Base-by-base conservation (phyloP, 2,888 invertebrate species). In the Amiota minor region DNA sequence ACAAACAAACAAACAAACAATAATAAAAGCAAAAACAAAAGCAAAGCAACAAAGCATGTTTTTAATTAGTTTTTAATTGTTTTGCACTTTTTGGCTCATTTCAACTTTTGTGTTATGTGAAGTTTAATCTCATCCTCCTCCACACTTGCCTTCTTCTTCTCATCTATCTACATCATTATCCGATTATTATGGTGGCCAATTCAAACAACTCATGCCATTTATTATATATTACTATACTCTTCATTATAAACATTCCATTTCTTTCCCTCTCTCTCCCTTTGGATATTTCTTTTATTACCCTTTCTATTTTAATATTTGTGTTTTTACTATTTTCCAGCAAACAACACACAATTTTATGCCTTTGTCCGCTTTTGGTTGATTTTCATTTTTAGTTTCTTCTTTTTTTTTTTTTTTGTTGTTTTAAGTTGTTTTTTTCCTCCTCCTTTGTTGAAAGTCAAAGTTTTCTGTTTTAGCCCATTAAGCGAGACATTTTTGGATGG, bases 41-140 rank as follows among this genome's bases (percentile, higher is more conserved):
- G 6, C 35, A 35, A 35, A 35, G 35, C 35, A 35, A 35, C 35
- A 35, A 35, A 35, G 59, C 59, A 10, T 62, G 62, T 62, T 62
- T 62, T 62, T 62, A 62, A 62, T 62, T 23, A 62, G 62, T 35
- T 62, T 62, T 62, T 62, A 62, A 62, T 62, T 62, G 62, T 45
- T 62, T 35, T 11, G 62, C 62, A 62, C 35, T 62, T 62, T 62
- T 62, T 62, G 62, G 62, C 35, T 62, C 62, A 62, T 62, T 62
- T 62, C 11, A 62, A 62, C 62, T 62, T 62, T 35, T 23, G 62
- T 59, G 59, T 12, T 18, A 50, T 18, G 18, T 20, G 18, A 9
- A 9, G 1, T 59, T 4, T 1, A 9, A 14, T n/a, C 55, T 2
- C 16, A 1, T 12, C 8, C 59, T 18, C n/a, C 12, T 12, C 0